Evolutionary conservation across 2,888 invertebrate species (phyloP), one percentile per base, ranked within the genome.

Genomic region (Orthosia gothica): DNA sequence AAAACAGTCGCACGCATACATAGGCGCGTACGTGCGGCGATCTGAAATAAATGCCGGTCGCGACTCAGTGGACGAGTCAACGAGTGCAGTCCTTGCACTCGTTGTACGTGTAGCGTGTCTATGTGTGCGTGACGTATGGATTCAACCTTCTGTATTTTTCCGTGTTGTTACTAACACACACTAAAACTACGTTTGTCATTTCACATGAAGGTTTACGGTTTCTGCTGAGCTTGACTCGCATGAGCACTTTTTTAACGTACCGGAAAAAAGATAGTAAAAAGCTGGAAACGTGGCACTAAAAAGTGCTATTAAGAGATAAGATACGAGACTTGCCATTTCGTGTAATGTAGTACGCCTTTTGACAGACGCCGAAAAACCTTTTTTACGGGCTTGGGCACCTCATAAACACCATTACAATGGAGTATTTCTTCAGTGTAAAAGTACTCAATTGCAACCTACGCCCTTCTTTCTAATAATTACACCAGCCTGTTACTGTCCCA

Each of bases 231-330:
- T 70, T 62, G 45, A 20, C 47, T 40, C 18, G 20, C 40, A 47
- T 20, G 23, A 78, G 23, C 32, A 52, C n/a, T 63, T 54, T 52
- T 76, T 54, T 54, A 54, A 54, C 20, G 47, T 49, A 16, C 61
- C 20, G 61, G 77, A 69, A 77, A 63, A 71, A 71, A 54, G 23
- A 57, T 20, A 63, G 47, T 70, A 26, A 79, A 76, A 23, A 5
- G 15, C 40, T 20, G 50, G 18, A 71, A 64, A 26, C 47, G 49
- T 26, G 26, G 72, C 15, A 18, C 13, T 59, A 20, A 78, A 54
- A 70, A 63, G 32, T 3, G 23, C 58, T 59, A 16, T 63, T 63
- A 63, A 40, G 59, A 79, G 76, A 71, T 79, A 69, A 76, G 58
- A 32, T 76, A 20, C 76, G 49, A 59, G 49, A 0, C n/a, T 40